Percentiles rank a stretch among this genome's conserved stretches.
Conservation (phyloP, 2,888 invertebrate species). For the Serripes groenlandicus region DNA sequence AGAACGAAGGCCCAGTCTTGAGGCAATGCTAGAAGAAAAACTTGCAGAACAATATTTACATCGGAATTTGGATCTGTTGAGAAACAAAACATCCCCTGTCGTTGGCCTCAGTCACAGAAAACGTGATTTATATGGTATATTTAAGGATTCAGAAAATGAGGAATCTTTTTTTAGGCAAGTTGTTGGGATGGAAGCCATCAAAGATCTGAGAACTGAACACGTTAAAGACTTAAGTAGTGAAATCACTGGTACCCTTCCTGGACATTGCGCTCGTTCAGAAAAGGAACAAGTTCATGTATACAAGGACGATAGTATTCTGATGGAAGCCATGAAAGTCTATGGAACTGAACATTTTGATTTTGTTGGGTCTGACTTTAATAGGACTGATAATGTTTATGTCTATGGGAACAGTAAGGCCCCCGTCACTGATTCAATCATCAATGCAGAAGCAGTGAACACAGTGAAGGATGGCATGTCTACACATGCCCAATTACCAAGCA, state of each 20-base stretch:
- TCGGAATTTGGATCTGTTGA: constrained; percentile 37
- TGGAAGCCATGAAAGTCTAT: too few relatives aligned
- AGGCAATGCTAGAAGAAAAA: constrained; percentile 50
- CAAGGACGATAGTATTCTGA: too few relatives aligned
- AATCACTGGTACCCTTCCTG: neutral
- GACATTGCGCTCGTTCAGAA: too few relatives aligned
- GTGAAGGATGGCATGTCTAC: neutral
- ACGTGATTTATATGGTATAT: neutral
- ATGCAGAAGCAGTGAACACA: neutral
- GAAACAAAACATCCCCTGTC: neutral
- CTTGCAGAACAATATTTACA: constrained; percentile 50
- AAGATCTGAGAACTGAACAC: neutral
- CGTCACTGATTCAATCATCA: neutral
- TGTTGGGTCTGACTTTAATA: neutral
- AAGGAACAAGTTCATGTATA: too few relatives aligned
- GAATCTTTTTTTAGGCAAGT: neutral
- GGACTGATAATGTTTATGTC: neutral
- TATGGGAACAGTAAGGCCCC: neutral
- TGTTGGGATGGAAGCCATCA: neutral
- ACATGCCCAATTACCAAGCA: neutral
- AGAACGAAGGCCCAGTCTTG: constrained; percentile 14
- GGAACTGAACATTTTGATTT: neutral
- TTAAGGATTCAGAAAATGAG: neutral
- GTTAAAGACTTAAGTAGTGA: neutral
- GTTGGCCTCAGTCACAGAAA: neutral